Conservation (phyloP, 1,140 invertebrate species). For the Drosophila tsacasi region DNA sequence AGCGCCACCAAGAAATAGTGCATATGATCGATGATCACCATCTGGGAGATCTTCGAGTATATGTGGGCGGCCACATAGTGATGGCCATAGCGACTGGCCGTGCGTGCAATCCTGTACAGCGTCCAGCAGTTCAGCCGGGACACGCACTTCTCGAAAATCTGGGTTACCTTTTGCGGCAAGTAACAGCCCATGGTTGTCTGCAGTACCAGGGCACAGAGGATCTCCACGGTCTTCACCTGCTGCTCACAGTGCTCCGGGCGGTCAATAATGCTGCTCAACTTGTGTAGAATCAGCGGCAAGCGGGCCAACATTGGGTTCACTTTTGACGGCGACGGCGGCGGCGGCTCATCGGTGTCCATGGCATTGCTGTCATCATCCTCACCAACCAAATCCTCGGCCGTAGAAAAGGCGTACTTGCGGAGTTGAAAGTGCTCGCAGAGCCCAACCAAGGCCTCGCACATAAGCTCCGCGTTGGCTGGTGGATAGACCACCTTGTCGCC, state of each 20-base stretch:
- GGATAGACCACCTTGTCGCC: constrained; percentile 75
- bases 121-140: constrained; percentile 91
- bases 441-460: constrained; percentile 79
- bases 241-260: constrained; percentile 41
- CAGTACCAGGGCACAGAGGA: constrained; percentile 87
- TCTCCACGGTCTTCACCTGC: constrained; percentile 73
- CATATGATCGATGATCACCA: constrained; percentile 95
- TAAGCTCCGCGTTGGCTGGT: constrained; percentile 62
- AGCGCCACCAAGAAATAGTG: constrained; percentile 96
- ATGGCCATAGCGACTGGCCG: constrained; percentile 93
- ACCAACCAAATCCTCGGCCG: constrained; percentile 11
- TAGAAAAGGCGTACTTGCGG: constrained; percentile 64
- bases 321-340: constrained; percentile 21
- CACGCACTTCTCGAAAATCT: constrained; percentile 87
- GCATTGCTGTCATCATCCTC: constrained; percentile 17
- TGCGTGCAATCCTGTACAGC: constrained; percentile 93
- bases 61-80: constrained; percentile 90
- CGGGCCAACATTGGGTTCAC: constrained; percentile 74
- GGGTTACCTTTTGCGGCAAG: constrained; percentile 87
- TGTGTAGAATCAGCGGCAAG: constrained; percentile 74
- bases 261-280: constrained; percentile 73
- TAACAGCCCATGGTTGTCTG: constrained; percentile 90
- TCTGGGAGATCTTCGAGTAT: constrained; percentile 89
- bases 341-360: constrained; percentile 71
- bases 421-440: constrained; percentile 83